Base-by-base conservation (phyloP, 2,113 vertebrate species). In the Glaucomys volans region DNA sequence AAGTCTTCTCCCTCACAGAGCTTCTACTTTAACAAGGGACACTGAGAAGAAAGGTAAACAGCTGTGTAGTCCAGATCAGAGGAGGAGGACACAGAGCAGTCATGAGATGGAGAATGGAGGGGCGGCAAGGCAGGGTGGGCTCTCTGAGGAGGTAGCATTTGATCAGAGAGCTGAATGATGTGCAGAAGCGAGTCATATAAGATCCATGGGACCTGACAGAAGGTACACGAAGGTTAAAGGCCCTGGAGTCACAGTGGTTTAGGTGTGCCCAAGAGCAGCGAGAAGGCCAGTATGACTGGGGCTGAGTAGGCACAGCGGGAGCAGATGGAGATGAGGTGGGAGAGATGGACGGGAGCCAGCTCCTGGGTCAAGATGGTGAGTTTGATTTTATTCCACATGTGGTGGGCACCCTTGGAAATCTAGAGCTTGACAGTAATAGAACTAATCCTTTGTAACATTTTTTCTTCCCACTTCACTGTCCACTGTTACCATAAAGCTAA, bases 381-480 rank as follows among this genome's bases (percentile, higher is more conserved):
- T 13, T 10, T 42, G 24, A 30, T 50, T 94, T 75, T 76, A 89
- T 85, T 87, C 90, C 64, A 24, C 7, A 7, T 10, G n/a, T 22
- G 30, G 59, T 42, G 17, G 24, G 22, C 42, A 28, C 20, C 30
- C 4, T 71, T 67, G 8, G 8, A 17, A 12, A 1, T 91, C 54
- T 80, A 57, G 35, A 94, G 26, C 47, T 86, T 52, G 44, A 35
- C 96, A 75, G 42, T 20, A 71, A 64, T 64, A 28, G 22, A 62
- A 76, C 40, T 12, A 64, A 40, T 8, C 44, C 18, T 87, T 66
- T 54, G n/a, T 0, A 80, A 87, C 35, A 62, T 57, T 13, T 59
- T 59, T 87, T 87, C 79, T 94, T 83, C 57, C 67, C 50, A 77
- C 40, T 28, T 90, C 35, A 18, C 52, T 93, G 62, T 52, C 32